phyloP scores from a whole-genome alignment of 2,888 invertebrate genomes.

The Clitarchus hookeri region DNA sequence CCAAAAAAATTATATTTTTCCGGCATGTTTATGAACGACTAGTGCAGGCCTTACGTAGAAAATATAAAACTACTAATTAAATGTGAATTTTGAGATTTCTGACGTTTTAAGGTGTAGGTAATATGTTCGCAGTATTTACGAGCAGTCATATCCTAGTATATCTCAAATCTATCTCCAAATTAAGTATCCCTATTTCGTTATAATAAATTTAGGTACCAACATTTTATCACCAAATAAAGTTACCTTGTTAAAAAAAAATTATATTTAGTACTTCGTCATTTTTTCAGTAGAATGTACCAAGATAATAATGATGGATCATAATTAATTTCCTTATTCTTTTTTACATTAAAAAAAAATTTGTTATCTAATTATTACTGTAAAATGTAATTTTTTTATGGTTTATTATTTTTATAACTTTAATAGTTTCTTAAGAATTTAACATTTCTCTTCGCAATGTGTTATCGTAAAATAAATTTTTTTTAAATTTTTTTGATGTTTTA shows the following conservation, averaged over 20 bases:
- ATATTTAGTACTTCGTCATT: not conserved
- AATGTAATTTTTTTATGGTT: not conserved
- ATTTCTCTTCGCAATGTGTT: not conserved
- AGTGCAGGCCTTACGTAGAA: not conserved
- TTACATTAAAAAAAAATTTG: not conserved
- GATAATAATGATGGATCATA: not conserved
- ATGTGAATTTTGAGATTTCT: not conserved
- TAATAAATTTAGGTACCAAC: not conserved
- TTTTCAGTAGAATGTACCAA: not conserved
- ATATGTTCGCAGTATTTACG: not conserved
- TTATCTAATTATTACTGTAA: not conserved
- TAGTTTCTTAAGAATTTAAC: not conserved
- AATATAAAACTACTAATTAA: not conserved
- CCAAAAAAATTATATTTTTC: not conserved
- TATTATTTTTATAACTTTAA: not conserved
- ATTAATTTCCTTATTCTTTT: not conserved
- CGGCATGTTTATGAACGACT: not conserved
- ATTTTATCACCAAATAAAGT: constrained; percentile 12
- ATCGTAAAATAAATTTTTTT: no score
- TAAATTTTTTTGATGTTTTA: no score
- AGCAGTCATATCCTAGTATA: not conserved
- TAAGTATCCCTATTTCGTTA: not conserved
- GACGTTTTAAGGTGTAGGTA: constrained; percentile 2
- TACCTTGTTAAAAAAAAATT: not conserved
- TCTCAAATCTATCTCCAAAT: not conserved